Conservation (phyloP, 2,888 invertebrate genomes). For the Actias luna region DNA sequence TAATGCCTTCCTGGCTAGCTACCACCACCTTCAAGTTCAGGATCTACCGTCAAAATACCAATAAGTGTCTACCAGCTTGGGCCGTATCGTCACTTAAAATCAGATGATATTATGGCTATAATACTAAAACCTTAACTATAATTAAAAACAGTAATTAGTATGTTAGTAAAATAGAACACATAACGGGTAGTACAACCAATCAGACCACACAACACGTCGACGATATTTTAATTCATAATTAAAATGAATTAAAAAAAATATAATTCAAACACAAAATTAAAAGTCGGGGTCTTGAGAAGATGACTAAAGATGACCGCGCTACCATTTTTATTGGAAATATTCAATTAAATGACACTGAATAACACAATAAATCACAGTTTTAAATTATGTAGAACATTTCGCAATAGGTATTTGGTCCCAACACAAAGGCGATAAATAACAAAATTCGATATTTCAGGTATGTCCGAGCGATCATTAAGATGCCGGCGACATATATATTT, state of each 20-base stretch:
- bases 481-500: conserved; percentile 70
- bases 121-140: too few species aligned
- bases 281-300: background rate
- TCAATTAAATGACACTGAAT: conserved; percentile 29
- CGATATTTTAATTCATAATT: background rate
- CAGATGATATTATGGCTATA: too few species aligned
- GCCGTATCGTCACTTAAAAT: too few species aligned
- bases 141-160: too few species aligned
- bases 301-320: conserved; percentile 31
- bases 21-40: too few species aligned
- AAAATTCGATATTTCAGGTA: conserved; percentile 64
- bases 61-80: too few species aligned
- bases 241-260: background rate
- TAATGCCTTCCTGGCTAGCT: too few species aligned
- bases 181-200: background rate
- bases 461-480: conserved; percentile 63
- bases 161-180: too few species aligned
- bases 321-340: conserved; percentile 4
- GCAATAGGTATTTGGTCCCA: conserved; percentile 47
- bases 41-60: too few species aligned
- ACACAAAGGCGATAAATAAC: conserved; percentile 71
- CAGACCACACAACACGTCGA: background rate
- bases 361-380: conserved; percentile 51
- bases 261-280: background rate
- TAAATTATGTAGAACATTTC: conserved; percentile 49